Base-by-base conservation (phyloP, 2,113 vertebrate genomes). In the Ochotona curzoniae region DNA sequence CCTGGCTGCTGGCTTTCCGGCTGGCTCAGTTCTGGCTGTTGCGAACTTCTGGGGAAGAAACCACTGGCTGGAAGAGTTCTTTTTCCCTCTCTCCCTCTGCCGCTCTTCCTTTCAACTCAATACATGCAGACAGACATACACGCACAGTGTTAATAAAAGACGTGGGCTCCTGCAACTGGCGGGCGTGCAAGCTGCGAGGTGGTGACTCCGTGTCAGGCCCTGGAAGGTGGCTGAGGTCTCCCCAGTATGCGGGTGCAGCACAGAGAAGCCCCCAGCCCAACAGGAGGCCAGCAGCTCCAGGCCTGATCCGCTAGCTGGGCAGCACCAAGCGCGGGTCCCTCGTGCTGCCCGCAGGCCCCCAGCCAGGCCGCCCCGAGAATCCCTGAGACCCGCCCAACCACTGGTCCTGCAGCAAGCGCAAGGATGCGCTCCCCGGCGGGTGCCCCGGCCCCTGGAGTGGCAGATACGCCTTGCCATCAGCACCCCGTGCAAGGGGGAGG, bases 401-500 rank as follows among this genome's bases (percentile, higher is more conserved):
- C 54, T 57, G 54, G 54, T 11, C 54, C 54, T 6, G 38, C 38
- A 44, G 38, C 38, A 6, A 3, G 3, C 38, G n/a, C 38, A 44
- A 44, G 38, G 38, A 44, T 44, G 38, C 38, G 38, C 38, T 28
- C 67, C 14, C 8, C 1, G 2, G 26, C 70, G 26, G 73, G 47
- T 23, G 60, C 4, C 63, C 51, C 28, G 4, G 38, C 47, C 35
- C 30, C 93, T 17, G 61, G 76, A 38, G 70, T 44, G 6, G 7
- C 32, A 23, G 21, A 2, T 57, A 15, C 57, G n/a, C 2, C 75
- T n/a, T 23, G 74, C 79, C 5, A 3, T 4, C 57, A 8, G 64
- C 75, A 8, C 23, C 25, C 49, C 1, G 0, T 4, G 20, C 5
- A 2, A 67, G 3, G 21, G 2, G 25, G 30, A 14, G 63, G n/a